Base-by-base conservation (phyloP, 2,797 vertebrate genomes). In the Microctenopoma stevenorrisi region DNA sequence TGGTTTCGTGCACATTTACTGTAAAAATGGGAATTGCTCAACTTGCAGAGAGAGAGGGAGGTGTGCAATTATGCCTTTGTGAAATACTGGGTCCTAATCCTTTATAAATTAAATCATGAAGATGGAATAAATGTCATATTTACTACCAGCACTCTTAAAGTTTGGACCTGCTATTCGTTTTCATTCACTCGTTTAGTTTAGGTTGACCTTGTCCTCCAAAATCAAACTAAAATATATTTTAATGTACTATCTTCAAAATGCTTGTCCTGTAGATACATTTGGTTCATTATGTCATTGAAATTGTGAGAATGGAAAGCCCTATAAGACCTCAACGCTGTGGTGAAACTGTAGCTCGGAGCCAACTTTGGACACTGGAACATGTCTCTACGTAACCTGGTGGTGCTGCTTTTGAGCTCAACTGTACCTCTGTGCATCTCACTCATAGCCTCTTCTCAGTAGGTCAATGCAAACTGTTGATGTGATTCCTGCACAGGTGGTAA, bases 81-180 rank as follows among this genome's bases (percentile, higher is more conserved):
- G 83, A 88, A 84, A 85, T 78, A 78, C 46, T 33, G 65, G 63
- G 73, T 79, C 70, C 54, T 77, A 86, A 87, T 75, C 68, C 76
- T 62, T 49, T 55, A 56, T 26, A 83, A 83, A 72, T 76, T 62
- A 90, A 88, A 92, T 88, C 66, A 84, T 57, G 63, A 67, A 65
- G 44, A 68, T 1, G 13, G 42, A 63, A 72, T 70, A 59, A 78
- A 77, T 82, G 69, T 80, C 77, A 79, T 25, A 59, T 86, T 76
- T 83, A 86, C 88, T 64, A 76, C 55, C 18, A 26, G 59, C 54
- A 28, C 44, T 18, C 55, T 62, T 62, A 84, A 83, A 78, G 30
- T 54, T 25, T 59, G 55, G 49, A 64, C 55, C 68, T 28, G 13
- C 43, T 30, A 55, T 62, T 79, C 33, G 43, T 61, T 44, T 79